phyloP scores from a whole-genome alignment of 92 coral and sea anemone species.

The Blastomussa wellsi region DNA sequence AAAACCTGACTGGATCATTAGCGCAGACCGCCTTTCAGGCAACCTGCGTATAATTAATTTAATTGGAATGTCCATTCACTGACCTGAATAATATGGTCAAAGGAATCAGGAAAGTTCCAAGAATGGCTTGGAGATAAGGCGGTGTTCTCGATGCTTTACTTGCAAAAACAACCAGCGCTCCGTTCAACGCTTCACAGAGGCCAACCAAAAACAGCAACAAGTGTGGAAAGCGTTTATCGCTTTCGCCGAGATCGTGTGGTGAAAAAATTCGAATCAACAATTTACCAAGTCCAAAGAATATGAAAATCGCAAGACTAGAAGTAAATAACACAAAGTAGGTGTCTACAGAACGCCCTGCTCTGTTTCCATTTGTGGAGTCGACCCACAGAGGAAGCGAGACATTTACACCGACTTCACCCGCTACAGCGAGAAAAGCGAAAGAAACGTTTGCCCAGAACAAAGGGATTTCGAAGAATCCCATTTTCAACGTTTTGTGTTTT shows the following conservation, averaged over 20 bases:
- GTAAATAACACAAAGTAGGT: constrained; percentile 75
- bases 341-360: constrained; percentile 48
- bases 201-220: constrained; percentile 66
- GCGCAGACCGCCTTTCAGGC: no score
- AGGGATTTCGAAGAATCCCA: constrained; percentile 40
- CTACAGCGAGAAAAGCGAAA: constrained; percentile 65
- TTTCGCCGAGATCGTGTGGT: constrained; percentile 69
- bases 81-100: constrained; percentile 72
- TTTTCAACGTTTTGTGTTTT: constrained; percentile 13
- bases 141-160: constrained; percentile 78
- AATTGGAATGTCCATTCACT: constrained; percentile 1
- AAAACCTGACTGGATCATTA: no score
- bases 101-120: constrained; percentile 82
- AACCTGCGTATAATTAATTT: no score
- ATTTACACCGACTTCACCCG: constrained; percentile 69
- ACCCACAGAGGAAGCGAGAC: constrained; percentile 84
- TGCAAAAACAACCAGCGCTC: constrained; percentile 77
- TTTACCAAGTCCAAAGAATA: constrained; percentile 66
- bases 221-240: constrained; percentile 78
- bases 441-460: constrained; percentile 58
- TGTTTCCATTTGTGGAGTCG: constrained; percentile 50
- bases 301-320: constrained; percentile 59
- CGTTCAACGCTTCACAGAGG: constrained; percentile 72
- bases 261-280: constrained; percentile 39
- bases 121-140: constrained; percentile 86